Conservation (phyloP, 1,140 invertebrate species). For the Pseudomyrmex gracilis region DNA sequence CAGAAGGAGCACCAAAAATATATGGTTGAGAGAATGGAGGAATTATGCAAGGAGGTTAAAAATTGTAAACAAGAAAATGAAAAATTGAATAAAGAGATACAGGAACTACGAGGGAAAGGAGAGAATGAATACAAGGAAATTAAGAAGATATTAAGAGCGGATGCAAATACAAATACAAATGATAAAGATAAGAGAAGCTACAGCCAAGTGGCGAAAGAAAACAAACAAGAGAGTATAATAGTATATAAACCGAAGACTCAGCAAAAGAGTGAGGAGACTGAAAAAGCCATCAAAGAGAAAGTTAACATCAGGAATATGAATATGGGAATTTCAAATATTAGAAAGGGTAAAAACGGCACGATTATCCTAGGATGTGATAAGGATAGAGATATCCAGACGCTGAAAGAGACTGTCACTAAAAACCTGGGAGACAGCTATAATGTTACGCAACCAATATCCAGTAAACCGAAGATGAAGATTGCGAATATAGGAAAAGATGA, state of each 20-base stretch:
- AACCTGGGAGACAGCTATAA: neutral
- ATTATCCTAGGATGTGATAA: conserved; percentile 50
- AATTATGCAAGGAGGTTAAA: too few relatives aligned
- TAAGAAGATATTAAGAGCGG: too few relatives aligned
- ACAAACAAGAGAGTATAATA: conserved; percentile 60
- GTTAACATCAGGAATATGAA: conserved; percentile 57
- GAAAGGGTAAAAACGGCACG: conserved; percentile 44
- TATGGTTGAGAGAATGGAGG: too few relatives aligned
- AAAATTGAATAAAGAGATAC: too few relatives aligned
- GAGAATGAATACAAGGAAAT: too few relatives aligned
- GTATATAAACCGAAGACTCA: conserved; percentile 47
- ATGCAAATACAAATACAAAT: too few relatives aligned
- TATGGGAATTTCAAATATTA: conserved; percentile 54
- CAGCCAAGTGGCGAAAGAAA: conserved; percentile 48
- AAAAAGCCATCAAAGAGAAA: conserved; percentile 47
- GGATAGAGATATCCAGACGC: conserved; percentile 5
- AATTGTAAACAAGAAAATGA: too few relatives aligned
- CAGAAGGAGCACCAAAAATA: too few relatives aligned
- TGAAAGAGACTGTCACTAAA: neutral
- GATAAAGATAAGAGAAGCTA: conserved; percentile 41
- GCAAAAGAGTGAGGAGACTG: conserved; percentile 27
- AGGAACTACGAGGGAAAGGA: too few relatives aligned
- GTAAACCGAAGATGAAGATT: neutral
- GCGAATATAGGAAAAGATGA: neutral
- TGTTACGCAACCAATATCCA: neutral